Evolutionary conservation across 2,113 vertebrate species (phyloP).

Genomic region (Syngnathoides biaculeatus): DNA sequence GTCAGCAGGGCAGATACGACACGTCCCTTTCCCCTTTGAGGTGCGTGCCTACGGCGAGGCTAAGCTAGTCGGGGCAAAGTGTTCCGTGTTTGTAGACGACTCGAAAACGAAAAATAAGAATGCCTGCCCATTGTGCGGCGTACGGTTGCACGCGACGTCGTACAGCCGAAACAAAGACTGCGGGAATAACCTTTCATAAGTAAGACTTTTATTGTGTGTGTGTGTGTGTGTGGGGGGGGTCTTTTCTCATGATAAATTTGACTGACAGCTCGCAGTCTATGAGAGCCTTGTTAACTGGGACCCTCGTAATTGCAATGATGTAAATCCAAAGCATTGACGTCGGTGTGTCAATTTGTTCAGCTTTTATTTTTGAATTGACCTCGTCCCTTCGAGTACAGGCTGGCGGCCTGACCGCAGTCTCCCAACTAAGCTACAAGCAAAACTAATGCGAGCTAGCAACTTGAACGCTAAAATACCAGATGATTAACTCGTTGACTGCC

Average conservation of each 20-base stretch:
- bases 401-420: too few relatives aligned
- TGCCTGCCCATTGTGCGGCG: conserved; percentile 28
- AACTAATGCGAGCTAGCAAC: background rate
- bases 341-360: background rate
- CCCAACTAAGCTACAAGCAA: background rate
- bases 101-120: conserved; percentile 4
- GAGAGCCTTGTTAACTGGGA: background rate
- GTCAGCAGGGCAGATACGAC: background rate
- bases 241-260: background rate
- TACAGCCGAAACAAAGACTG: background rate
- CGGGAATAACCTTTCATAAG: conserved; percentile 35
- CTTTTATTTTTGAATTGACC: background rate
- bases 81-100: background rate
- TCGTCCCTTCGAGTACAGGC: background rate
- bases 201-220: conserved; percentile 16
- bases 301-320: too few relatives aligned
- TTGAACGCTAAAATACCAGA: background rate
- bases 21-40: background rate
- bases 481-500: background rate
- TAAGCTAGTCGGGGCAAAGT: conserved; percentile 1
- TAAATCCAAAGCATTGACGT: background rate
- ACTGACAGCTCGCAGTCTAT: background rate
- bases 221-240: too few relatives aligned
- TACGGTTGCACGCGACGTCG: conserved; percentile 19
- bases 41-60: background rate